phyloP scores from a whole-genome alignment of 1,140 invertebrate genomes.

The Drosophila sturtevanti region DNA sequence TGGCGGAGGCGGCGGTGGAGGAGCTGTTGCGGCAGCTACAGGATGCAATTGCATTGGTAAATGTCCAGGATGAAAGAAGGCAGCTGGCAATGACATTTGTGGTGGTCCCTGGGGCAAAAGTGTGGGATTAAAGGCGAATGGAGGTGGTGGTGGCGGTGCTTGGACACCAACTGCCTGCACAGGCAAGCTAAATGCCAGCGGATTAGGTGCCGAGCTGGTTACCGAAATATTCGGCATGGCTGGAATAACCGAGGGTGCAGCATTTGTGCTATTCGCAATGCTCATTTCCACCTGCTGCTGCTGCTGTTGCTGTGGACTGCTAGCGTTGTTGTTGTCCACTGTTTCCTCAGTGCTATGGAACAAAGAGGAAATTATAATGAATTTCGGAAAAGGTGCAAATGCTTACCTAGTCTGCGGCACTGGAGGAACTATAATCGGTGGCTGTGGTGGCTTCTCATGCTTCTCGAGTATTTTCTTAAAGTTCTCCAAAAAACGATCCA shows the following conservation, averaged over 20 bases:
- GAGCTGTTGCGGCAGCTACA: conserved; percentile 60
- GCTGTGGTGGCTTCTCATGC: conserved; percentile 81
- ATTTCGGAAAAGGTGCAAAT: too few relatives aligned
- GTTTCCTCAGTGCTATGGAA: conserved; percentile 46
- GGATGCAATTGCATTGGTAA: conserved; percentile 60
- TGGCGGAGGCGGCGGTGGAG: conserved; percentile 72
- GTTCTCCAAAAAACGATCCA: conserved; percentile 89
- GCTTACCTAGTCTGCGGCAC: conserved; percentile 41
- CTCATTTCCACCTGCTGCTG: conserved; percentile 35
- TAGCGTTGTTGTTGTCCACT: conserved; percentile 33
- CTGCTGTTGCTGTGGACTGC: conserved; percentile 13
- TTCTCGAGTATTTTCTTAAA: conserved; percentile 88
- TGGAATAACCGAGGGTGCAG: conserved; percentile 34
- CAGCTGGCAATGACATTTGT: conserved; percentile 59
- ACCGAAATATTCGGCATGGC: conserved; percentile 50
- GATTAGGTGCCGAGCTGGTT: conserved; percentile 69
- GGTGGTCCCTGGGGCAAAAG: conserved; percentile 69
- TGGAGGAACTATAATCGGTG: conserved; percentile 65
- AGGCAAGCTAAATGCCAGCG: conserved; percentile 66
- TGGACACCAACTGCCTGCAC: conserved; percentile 58
- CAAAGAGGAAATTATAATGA: not conserved
- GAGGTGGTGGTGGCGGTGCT: conserved; percentile 76
- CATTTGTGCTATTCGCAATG: conserved; percentile 41
- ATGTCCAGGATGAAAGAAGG: conserved; percentile 62
- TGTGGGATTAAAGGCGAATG: conserved; percentile 81